Evolutionary conservation across 2,113 vertebrate species (phyloP), one percentile per base, ranked within the genome.

Genomic region (Bubo blakistoni): DNA sequence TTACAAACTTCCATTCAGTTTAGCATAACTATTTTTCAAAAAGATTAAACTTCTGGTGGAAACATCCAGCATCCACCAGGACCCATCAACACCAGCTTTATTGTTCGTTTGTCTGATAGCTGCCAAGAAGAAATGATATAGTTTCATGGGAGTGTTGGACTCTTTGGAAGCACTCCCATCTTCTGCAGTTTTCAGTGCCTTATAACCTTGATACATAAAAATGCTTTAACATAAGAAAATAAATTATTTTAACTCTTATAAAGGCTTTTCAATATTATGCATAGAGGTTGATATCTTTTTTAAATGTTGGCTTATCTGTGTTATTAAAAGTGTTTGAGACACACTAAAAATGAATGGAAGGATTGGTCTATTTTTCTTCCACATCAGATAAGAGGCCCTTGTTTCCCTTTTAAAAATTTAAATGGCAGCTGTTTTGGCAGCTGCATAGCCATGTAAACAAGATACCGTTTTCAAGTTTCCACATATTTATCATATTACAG

Each of bases 371-470:
- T 83, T 97, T 97, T 96, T 96, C 86, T 88, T 86, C 58, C 42
- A 73, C 16, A 67, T 79, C 66, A 92, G 89, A 97, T 97, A 97
- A 96, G 92, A 96, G 79, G 59, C 78, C 86, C 27, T 97, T 90
- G 63, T 95, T 98, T 96, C 73, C 59, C 92, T 93, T 90, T 78
- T 88, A 90, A 96, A 94, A 95, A 92, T 36, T 83, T 70, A 96
- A 97, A 96, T 97, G 90, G 85, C 77, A 88, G 90, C 87, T 96
- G 92, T 96, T 97, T 98, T 95, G 96, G 84, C 92, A 98, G 83
- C 91, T 98, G 84, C 85, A 95, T 81, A 94, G 71, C 69, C 89
- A 85, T 79, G 82, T 97, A 98, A 97, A 98, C 87, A 95, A 65
- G 92, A 96, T 91, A 97, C 66, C 47, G 8, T 98, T 98, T 98